Conservation (phyloP, 2,888 invertebrate genomes). For the Eueremaeus valkanovi region DNA sequence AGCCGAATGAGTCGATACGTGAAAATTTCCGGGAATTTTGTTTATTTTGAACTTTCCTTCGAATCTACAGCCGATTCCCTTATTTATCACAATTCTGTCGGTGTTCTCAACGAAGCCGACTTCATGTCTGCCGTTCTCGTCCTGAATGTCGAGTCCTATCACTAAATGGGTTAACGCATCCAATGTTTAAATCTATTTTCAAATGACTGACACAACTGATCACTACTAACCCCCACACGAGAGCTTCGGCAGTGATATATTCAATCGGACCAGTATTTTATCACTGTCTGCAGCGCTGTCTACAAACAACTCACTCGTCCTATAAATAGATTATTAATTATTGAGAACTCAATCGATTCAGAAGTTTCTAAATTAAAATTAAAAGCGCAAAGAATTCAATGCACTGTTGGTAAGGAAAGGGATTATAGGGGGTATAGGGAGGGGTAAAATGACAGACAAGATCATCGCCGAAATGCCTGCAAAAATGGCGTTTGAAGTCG, state of each 20-base stretch:
- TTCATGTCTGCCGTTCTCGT: slow-evolving; percentile 61
- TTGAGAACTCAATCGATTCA: too few species aligned
- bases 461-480: too few species aligned
- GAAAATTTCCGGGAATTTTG: slow-evolving; percentile 60
- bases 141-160: slow-evolving; percentile 60
- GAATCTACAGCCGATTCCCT: slow-evolving; percentile 56
- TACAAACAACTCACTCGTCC: slow-evolving; percentile 58
- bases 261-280: slow-evolving; percentile 57
- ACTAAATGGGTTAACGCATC: too few species aligned
- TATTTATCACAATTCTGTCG: slow-evolving; percentile 54
- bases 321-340: slow-evolving; percentile 49
- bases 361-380: too few species aligned
- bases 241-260: slow-evolving; percentile 56
- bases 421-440: too few species aligned
- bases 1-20: slow-evolving; percentile 60
- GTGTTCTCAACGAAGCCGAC: slow-evolving; percentile 60
- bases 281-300: slow-evolving; percentile 53
- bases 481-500: too few species aligned
- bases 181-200: not conserved
- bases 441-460: too few species aligned
- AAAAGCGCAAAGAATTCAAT: too few species aligned
- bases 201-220: not conserved
- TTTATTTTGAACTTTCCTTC: slow-evolving; percentile 53
- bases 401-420: too few species aligned
- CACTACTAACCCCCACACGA: slow-evolving; percentile 55